A percentile compares a stretch with the other conserved stretches of the same genome.
Evolutionary conservation across 2,113 vertebrate genomes (phyloP).

Genomic region (Tetrao urogallus): DNA sequence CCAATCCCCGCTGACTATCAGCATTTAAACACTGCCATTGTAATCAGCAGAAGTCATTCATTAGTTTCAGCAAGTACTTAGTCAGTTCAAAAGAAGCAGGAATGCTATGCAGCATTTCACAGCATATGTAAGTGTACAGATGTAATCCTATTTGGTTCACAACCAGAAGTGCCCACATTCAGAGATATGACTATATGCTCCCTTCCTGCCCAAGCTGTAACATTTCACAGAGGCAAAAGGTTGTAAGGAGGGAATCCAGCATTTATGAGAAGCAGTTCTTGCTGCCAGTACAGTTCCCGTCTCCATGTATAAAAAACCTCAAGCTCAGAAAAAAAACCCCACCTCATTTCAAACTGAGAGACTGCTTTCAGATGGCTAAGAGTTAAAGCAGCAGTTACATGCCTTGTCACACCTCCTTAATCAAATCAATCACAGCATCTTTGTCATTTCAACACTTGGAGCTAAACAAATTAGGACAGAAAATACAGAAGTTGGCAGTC

Average conservation of each 20-base stretch:
- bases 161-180: not conserved
- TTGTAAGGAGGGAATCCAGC: not conserved
- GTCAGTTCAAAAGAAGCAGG: not conserved
- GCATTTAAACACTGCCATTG: not conserved
- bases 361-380: not conserved
- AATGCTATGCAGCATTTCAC: not conserved
- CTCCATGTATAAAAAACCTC: not conserved
- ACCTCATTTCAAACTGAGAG: not conserved
- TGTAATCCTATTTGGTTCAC: not conserved
- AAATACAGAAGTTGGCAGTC: not conserved
- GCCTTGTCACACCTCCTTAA: not conserved
- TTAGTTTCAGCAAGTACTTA: not conserved
- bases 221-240: not conserved
- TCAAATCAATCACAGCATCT: not conserved
- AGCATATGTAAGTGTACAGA: not conserved
- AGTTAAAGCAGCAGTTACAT: not conserved
- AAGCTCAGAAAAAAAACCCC: not conserved
- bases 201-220: not conserved
- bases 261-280: not conserved
- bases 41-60: not conserved
- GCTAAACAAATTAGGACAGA: not conserved
- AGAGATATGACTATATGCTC: accelerated
- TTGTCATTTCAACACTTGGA: not conserved
- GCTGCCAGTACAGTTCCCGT: not conserved
- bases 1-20: not conserved